Evolutionary conservation across 2,888 invertebrate species (phyloP), one percentile per base, ranked within the genome.

Genomic region (Apomyelois bistriatella): DNA sequence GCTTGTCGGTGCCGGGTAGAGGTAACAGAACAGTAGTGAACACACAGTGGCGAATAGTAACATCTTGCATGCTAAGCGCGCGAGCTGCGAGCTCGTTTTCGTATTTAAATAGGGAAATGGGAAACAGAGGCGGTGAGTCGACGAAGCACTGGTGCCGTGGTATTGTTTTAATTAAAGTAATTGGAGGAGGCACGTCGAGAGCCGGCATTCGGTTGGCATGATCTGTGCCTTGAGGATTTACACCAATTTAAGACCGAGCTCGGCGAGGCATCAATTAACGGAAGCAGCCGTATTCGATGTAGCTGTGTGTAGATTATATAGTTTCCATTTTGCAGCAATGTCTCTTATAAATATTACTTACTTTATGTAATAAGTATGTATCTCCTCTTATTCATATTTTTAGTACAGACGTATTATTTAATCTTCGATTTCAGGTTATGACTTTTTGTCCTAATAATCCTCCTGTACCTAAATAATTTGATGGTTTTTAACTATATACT

Each of bases 121-220:
- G 86, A 88, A 87, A 86, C 88, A 87, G 85, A 83, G 79, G 80
- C 86, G 80, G 81, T 79, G 85, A 86, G 83, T 85, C 86, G 85
- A 83, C 85, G 86, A 76, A 85, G 82, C 82, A 79, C 79, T 85
- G 82, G 80, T 84, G 77, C 79, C 84, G 80, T 82, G 82, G 85
- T 88, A 87, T 89, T 89, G 89, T 89, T 89, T 89, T 90, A 90
- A 89, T 90, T 90, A 90, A 90, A 89, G 87, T 90, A 90, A 89
- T 90, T 90, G 89, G 88, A 86, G 85, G 85, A 88, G 87, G 84
- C 84, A 84, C 84, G 83, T 80, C 72, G 85, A 84, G 88, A 77
- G 82, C 82, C 76, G 78, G 70, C 82, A 79, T 82, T 82, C 81
- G 79, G 79, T 76, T 76, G 82, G 78, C 80, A 83, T 88, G 86